A percentile compares a stretch with the other conserved stretches of the same genome.
phyloP scores from a whole-genome alignment of 2,113 vertebrate genomes.

The Aegotheles bennettii region DNA sequence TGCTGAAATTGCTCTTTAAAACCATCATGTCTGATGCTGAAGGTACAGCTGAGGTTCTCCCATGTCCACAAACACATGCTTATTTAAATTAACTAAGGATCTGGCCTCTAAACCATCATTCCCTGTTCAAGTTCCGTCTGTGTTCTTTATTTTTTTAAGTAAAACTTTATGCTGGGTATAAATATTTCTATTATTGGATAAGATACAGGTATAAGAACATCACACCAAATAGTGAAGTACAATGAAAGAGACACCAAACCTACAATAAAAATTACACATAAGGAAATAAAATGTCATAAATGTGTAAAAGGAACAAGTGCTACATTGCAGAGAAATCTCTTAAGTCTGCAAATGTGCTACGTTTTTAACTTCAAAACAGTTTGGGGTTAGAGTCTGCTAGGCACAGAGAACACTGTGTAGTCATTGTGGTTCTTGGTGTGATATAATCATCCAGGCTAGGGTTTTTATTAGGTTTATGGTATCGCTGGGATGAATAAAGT shows the following conservation, averaged over 20 bases:
- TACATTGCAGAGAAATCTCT: neutral
- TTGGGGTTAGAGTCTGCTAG: neutral
- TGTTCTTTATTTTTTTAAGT: neutral
- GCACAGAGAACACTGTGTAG: neutral
- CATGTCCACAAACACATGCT: neutral
- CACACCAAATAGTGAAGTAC: neutral
- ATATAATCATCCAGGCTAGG: neutral
- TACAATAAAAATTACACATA: neutral
- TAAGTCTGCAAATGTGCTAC: neutral
- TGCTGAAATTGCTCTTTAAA: neutral
- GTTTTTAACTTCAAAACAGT: neutral
- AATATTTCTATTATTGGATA: neutral
- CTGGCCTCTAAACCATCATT: neutral
- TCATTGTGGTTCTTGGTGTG: slow-evolving; percentile 1
- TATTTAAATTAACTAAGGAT: neutral
- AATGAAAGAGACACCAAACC: neutral
- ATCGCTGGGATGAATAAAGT: slow-evolving; percentile 41
- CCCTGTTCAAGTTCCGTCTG: neutral
- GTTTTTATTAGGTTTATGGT: slow-evolving; percentile 33
- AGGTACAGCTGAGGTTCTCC: neutral
- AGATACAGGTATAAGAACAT: neutral
- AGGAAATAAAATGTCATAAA: neutral
- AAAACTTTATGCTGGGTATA: neutral
- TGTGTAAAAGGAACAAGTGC: neutral
- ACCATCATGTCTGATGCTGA: neutral